Evolutionary conservation across 2,888 invertebrate species (phyloP), one percentile per base, ranked within the genome.

Genomic region (Sericinus montela): DNA sequence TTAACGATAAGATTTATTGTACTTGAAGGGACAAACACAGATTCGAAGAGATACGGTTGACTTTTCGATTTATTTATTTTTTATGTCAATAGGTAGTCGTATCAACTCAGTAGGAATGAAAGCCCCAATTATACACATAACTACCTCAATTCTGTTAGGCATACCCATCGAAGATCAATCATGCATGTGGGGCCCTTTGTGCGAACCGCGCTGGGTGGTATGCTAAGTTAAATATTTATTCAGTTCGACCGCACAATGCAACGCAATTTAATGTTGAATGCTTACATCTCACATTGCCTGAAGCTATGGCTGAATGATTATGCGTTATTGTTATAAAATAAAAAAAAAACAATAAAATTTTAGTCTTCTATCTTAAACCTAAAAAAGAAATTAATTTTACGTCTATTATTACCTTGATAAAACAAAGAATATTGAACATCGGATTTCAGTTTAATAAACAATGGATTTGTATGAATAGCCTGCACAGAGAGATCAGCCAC

Each of bases 141-240:
- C 44, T 32, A 39, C 35, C 35, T 37, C 48, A 52, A 56, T 57
- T 68, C 61, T 65, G 67, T 64, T 66, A 71, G 76, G 72, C 69
- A 72, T 69, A 78, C 70, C 75, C 74, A 80, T 80, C 76, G 84
- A 70, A 72, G 70, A 86, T 86, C 86, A 84, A 87, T 87, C 86
- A 80, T 61, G 67, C 57, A 58, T 62, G 67, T 61, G 61, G 62
- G 56, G 47, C 52, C 49, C 80, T 76, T 80, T 80, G 77, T 75
- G 65, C 58, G 59, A 61, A 72, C 80, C 82, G 77, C 75, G 58
- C 63, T 86, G 85, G 85, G 86, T 86, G 84, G 86, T 75, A 77
- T 73, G 71, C 70, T 73, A 74, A 76, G 64, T 75, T 75, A 82
- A 82, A 85, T 87, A 85, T 87, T 87, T 86, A 87, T 85, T 83